Base-by-base conservation (phyloP, 2,797 vertebrate species). In the Sphenodon punctatus region DNA sequence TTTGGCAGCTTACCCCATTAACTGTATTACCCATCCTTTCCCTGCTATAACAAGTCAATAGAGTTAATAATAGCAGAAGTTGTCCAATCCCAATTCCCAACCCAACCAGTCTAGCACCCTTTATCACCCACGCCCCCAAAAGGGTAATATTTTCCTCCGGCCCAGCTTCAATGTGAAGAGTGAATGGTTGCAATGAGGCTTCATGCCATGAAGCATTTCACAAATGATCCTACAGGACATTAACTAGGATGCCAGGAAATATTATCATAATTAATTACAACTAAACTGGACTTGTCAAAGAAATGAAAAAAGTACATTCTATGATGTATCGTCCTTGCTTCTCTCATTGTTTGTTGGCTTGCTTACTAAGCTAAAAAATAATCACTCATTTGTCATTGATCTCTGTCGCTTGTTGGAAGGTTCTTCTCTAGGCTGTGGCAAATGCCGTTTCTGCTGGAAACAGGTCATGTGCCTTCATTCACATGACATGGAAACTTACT, bases 191-290 rank as follows among this genome's bases (percentile, higher is more conserved):
- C 45, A 87, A 76, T 32, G 51, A 86, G 42, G 43, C 71, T 65
- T 63, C 16, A 1, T 27, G 61, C 27, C 74, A 7, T 59, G 1
- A 22, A 71, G 77, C 3, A 41, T 68, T 12, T 32, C 81, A 82
- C 77, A 78, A 84, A 92, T 93, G 23, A 25, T 39, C 64, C 77
- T 30, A 20, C 78, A 48, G 45, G 75, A 58, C 45, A 8, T 46
- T 68, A 84, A 78, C 71, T 59, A 87, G 36, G 72, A 9, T 75
- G 73, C 67, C 73, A 45, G 56, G 27, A 88, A 80, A 73, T 42
- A 78, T 91, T 88, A 87, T 34, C 63, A 14, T 80, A 90, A 93
- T 93, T 90, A 93, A 92, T 92, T 84, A 75, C 71, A 59, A 6
- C 84, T 85, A 83, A 92, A 90, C 84, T 76, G 77, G 64, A 36